phyloP scores from a whole-genome alignment of 2,113 vertebrate genomes.

The Haliaeetus leucogaster region DNA sequence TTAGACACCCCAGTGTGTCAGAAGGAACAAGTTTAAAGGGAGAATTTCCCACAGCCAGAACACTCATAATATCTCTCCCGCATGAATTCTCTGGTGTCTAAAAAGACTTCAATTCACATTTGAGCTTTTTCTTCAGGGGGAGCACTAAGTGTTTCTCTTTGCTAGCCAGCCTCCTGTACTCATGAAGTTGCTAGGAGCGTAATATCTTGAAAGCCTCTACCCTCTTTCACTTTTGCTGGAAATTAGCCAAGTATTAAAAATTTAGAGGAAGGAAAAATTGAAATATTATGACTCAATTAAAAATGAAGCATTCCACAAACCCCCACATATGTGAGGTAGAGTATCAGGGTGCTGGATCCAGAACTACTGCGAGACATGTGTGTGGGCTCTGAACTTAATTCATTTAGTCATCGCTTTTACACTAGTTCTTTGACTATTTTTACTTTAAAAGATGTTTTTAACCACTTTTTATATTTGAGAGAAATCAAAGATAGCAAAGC shows the following conservation, averaged over 20 bases:
- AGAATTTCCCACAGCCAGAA: conserved; percentile 34
- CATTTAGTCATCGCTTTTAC: conserved; percentile 23
- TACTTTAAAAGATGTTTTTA: conserved; percentile 14
- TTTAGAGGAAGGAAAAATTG: not conserved
- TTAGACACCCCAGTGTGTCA: not conserved
- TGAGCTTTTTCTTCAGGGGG: not conserved
- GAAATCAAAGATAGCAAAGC: not conserved
- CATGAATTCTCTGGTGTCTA: not conserved
- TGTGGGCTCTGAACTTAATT: conserved; percentile 38
- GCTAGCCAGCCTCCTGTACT: not conserved
- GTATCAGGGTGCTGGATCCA: not conserved
- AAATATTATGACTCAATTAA: conserved; percentile 44
- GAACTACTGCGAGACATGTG: not conserved
- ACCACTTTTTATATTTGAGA: not conserved
- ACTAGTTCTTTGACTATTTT: not conserved
- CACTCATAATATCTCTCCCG: not conserved
- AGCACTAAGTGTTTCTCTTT: not conserved
- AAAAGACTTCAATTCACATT: not conserved
- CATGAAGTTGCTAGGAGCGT: not conserved
- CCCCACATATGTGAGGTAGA: not conserved
- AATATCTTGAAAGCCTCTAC: not conserved
- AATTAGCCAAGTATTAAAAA: conserved; percentile 32
- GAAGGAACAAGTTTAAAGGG: not conserved
- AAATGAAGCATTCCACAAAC: conserved; percentile 4
- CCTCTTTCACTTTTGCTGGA: not conserved